Evolutionary conservation across 1,140 invertebrate genomes (phyloP).

Genomic region (Capitella teleta): DNA sequence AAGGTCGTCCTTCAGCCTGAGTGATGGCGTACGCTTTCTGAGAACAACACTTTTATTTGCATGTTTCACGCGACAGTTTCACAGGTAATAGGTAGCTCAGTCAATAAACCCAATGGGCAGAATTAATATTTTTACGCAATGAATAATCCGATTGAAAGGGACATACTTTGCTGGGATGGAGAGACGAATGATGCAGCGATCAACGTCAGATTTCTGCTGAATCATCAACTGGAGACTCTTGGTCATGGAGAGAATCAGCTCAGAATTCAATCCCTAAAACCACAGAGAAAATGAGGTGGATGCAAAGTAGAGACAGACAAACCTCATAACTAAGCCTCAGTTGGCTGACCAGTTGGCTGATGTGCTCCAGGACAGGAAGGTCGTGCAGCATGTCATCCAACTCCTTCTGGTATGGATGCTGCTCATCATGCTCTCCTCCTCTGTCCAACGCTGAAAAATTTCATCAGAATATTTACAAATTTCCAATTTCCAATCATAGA

Average conservation of each 20-base stretch:
- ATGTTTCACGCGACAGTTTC: too few species aligned
- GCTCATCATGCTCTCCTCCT: neutral
- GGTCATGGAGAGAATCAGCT: neutral
- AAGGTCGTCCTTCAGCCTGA: too few species aligned
- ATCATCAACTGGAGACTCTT: neutral
- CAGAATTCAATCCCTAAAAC: constrained; percentile 2
- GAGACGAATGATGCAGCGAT: constrained; percentile 1
- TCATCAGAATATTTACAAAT: neutral
- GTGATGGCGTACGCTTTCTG: too few species aligned
- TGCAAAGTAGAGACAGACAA: neutral
- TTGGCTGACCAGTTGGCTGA: neutral
- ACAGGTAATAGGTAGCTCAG: too few species aligned
- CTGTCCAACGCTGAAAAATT: neutral
- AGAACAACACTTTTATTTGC: too few species aligned
- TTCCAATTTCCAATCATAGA: too few species aligned
- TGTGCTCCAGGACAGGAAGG: constrained; percentile 5
- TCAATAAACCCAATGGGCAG: too few species aligned
- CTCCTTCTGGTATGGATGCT: constrained; percentile 6
- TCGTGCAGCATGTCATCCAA: constrained; percentile 12
- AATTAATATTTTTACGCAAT: too few species aligned
- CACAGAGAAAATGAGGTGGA: neutral
- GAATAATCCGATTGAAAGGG: too few species aligned
- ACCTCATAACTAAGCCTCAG: constrained; percentile 7
- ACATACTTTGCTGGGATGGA: neutral
- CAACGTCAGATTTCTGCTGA: constrained; percentile 2